Conservation (phyloP, 2,113 vertebrate genomes). For the Pipra filicauda region DNA sequence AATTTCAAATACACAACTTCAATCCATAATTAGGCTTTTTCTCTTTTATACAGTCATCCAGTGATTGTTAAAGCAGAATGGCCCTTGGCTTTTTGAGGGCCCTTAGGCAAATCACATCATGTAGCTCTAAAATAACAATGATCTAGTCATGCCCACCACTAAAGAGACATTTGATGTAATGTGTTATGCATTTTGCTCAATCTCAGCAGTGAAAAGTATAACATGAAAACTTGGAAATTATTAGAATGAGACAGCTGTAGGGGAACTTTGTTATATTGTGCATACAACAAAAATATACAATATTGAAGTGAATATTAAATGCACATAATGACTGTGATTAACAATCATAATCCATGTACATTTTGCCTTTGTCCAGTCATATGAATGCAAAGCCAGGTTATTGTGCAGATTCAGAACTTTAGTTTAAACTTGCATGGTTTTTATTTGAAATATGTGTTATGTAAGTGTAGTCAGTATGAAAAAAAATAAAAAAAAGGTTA, state of each 20-base stretch:
- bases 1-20: not conserved
- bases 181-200: not conserved
- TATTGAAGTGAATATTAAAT: not conserved
- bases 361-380: not conserved
- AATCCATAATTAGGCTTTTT: not conserved
- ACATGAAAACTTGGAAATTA: not conserved
- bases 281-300: not conserved
- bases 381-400: not conserved
- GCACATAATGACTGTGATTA: not conserved
- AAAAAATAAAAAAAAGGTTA: not conserved
- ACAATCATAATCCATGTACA: not conserved
- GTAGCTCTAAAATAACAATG: not conserved
- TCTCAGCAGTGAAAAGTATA: not conserved
- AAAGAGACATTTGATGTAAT: not conserved
- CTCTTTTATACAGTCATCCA: not conserved
- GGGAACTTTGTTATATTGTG: not conserved
- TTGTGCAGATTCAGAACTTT: not conserved
- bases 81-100: not conserved
- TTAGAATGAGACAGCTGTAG: not conserved
- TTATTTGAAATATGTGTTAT: not conserved
- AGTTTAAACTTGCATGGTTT: not conserved
- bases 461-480: not conserved
- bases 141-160: not conserved
- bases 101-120: not conserved
- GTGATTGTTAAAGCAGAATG: not conserved